Base-by-base conservation (phyloP, 2,888 invertebrate species). In the Caenorhabditis sinica region DNA sequence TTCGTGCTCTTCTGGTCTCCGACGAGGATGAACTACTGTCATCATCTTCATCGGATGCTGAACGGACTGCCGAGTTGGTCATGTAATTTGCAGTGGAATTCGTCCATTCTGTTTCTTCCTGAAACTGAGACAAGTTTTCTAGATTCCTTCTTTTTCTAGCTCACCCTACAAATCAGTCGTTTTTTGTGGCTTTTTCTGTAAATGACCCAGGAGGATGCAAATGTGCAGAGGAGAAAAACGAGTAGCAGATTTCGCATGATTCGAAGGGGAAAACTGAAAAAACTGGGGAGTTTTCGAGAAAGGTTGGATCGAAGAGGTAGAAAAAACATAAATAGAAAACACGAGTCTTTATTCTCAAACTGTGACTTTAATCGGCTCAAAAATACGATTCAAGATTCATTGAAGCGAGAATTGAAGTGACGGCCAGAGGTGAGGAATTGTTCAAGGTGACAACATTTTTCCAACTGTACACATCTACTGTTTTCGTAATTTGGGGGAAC, bases 41-140 rank as follows among this genome's bases (percentile, higher is more conserved):
- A 15, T 71, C 75, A 20, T 72, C 65, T 36, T 75, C 73, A 53
- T 73, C 65, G 11, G 82, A 76, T n/a, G 56, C 60, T 6, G 82
- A 74, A 45, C 81, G 81, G 11, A 75, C 66, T 6, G 85, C 68
- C 1, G 79, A 74, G 49, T 85, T 86, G 0, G 68, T 75, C 75
- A 76, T 75, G 56, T 75, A 71, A 28, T 58, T 69, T 36, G 61
- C 60, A 43, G 83, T 83, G 20, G 74, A 51, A 40, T 79, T 79
- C 0, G 61, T 56, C 87, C 88, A 88, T 80, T 89, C 89, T 30
- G 80, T 84, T 58, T 89, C 89, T 74, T 88, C 89, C 88, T 88
- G 53, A 60, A 84, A 20, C 2, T 49, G 43, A n/a, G n/a, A n/a
- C 23, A 6, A 66, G 20, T 33, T 30, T 53, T 20, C 17, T 13